Evolutionary conservation across 2,888 invertebrate genomes (phyloP), one percentile per base, ranked within the genome.

Genomic region (Dynastes hyllus): DNA sequence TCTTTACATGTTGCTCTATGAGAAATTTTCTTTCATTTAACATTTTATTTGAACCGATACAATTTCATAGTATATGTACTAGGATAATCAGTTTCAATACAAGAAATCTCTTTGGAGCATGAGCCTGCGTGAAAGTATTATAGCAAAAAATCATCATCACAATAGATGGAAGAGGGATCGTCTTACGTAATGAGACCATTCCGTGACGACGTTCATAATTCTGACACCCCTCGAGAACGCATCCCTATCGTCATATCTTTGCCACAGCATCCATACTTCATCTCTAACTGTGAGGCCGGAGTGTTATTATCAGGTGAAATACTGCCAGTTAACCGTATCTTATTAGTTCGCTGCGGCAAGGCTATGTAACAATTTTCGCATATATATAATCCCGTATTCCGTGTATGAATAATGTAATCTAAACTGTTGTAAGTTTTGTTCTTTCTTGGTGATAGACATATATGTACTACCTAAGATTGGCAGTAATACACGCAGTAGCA

Each of bases 161-260:
- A 55, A 37, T 50, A n/a, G 55, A 55, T 55, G 55, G n/a, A 37
- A 32, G 55, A 5, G 84, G 85, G 84, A 86, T 85, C 85, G 84
- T 83, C 84, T 82, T 83, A 83, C 84, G 84, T 87, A 87, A 87
- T 86, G 86, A 85, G 85, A 84, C 85, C 85, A 86, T 87, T 85
- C 84, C 87, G 86, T 86, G 86, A 84, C 86, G 85, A 82, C 80
- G 84, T 82, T 84, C 84, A 82, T 83, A 84, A 83, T 82, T 81
- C 82, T 83, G 79, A 81, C 78, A 67, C 77, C 77, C 79, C 61
- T 37, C 40, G 37, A 69, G 55, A 71, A 32, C 71, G 32, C 71
- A 71, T 27, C 71, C 71, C 55, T 13, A 16, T 71, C 53, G 71
- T 71, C 71, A 71, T 71, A 71, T 71, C 71, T 53, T 29, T 37